Conservation (phyloP, 64 coral and sea anemone genomes). For the Actinia tenebrosa region DNA sequence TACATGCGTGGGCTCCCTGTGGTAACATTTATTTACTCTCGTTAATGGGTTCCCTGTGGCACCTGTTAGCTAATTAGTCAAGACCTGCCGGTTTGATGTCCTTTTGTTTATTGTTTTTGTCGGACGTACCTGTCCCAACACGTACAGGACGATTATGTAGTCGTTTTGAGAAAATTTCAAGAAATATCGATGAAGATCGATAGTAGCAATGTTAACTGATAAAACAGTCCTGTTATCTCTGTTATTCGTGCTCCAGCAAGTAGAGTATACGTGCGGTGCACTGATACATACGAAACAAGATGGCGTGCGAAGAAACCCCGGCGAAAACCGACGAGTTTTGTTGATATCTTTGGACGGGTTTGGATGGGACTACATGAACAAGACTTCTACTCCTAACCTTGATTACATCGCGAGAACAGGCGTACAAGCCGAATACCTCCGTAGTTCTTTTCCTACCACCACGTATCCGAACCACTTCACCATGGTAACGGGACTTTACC, state of each 20-base stretch:
- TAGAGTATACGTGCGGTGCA: background rate
- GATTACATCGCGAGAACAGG: conserved; percentile 66
- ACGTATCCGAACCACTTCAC: conserved; percentile 82
- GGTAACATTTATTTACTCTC: too few relatives aligned
- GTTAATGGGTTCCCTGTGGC: background rate
- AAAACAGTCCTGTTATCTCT: background rate
- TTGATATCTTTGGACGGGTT: conserved; percentile 93
- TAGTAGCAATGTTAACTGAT: background rate
- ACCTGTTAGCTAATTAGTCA: background rate
- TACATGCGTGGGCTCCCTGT: too few relatives aligned
- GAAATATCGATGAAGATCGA: background rate
- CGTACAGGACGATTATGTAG: background rate
- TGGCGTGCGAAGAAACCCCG: background rate
- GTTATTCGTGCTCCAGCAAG: background rate
- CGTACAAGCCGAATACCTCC: conserved; percentile 53
- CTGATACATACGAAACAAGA: background rate
- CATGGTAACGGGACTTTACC: conserved; percentile 82
- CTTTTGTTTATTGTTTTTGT: background rate
- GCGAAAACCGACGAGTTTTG: conserved; percentile 24
- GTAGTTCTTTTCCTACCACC: conserved; percentile 64
- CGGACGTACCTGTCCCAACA: background rate
- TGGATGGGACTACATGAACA: conserved; percentile 79
- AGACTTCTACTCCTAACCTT: conserved; percentile 59
- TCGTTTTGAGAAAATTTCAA: background rate
- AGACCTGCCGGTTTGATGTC: background rate